Base-by-base conservation (phyloP, 1,140 invertebrate genomes). In the Neuroterus valhalla region DNA sequence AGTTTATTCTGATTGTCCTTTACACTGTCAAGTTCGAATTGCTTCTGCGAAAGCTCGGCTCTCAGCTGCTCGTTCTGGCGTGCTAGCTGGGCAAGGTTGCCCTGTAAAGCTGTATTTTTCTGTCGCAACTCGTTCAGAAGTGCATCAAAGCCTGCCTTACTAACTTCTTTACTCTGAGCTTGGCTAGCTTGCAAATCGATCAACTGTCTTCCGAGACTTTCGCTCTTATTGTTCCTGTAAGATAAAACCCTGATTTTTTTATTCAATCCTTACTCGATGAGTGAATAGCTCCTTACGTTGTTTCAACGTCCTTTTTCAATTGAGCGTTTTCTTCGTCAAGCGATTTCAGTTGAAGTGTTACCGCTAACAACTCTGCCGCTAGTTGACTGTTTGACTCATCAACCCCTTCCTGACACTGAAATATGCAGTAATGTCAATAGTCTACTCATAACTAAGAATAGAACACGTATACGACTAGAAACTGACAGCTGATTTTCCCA, bases 1-100 rank as follows among this genome's bases (percentile, higher is more conserved):
- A 91, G 85, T 78, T 90, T 91, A 85, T 86, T 88, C 79, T 91
- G 91, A 71, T 91, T 88, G 67, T 87, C 86, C 80, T 91, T 87
- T 45, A 90, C 87, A 44, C 89, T 88, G 69, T 92, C 90, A 1
- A 92, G 75, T 68, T 91, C 88, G 31, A 91, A 87, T 15, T 91
- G 88, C 69, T 90, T 91, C 62, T 91, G 86, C 8, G 86, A 80
- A 17, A 92, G 66, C 21, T 81, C 77, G 31, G 88, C 89, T 11
- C 90, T 84, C n/a, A 92, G 77, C 48, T 91, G 87, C 44, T 90
- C 87, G 15, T 92, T 92, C 5, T 86, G 87, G 31, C 84, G 85
- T 4, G 84, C 85, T 0, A 85, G 74, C 43, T 91, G 89, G 14
- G 89, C 76, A 12, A 92, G 81, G 55, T 76, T 85, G 76, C 88